Base-by-base conservation (phyloP, 2,888 invertebrate species). In the Magallana nippona region DNA sequence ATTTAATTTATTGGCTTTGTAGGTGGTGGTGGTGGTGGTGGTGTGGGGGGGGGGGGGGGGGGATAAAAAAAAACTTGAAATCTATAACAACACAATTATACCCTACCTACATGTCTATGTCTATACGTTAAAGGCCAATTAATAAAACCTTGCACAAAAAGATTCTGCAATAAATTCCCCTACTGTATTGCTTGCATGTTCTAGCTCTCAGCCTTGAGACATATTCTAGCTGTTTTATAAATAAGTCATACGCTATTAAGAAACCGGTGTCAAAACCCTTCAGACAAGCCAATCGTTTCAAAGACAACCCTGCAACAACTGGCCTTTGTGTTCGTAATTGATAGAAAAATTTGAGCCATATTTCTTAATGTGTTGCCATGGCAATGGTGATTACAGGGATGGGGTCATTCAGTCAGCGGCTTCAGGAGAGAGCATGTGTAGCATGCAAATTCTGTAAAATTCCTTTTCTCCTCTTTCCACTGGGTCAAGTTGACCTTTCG, bases 391-490 rank as follows among this genome's bases (percentile, higher is more conserved):
- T 82, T 82, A 63, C 82, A 19, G 55, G 8, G 55, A 55, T 60
- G 82, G 71, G 71, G 55, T 82, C 82, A 82, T 82, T 82, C 82
- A 82, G 82, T 82, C 71, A 82, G 55, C 56, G 82, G 55, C 82
- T 44, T 44, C 71, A 71, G 58, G 55, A 22, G 5, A 19, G 55
- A 27, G 56, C 82, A 82, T 82, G 82, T 71, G 55, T 71, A 82
- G 44, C 71, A 82, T 82, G 63, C 71, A 82, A 82, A 63, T 80
- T 80, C 55, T 80, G 57, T 80, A 71, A 71, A 71, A 71, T 71
- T 71, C 27, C 71, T 57, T 57, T 80, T 80, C 57, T 82, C 17
- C 55, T 15, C 71, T 11, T 27, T 27, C 27, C 55, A 22, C 62
- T 22, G 63, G 82, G 82, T 82, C 82, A 82, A 15, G 8, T 8